Conservation (phyloP, 1,140 invertebrate species). For the Heliconius melpomene region DNA sequence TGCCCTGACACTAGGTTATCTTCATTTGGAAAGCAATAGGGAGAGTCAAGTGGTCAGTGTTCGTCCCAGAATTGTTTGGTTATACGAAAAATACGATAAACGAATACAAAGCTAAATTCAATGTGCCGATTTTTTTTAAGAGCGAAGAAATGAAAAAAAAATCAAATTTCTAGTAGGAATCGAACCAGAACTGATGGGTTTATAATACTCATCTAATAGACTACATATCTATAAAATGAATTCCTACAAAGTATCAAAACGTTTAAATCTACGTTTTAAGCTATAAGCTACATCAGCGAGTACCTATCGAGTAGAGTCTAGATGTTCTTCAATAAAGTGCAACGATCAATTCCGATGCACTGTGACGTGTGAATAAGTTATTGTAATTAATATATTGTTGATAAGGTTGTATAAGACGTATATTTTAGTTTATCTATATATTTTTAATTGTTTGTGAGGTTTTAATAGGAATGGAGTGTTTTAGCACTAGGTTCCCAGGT, state of each 20-base stretch:
- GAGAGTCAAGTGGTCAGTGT: no score
- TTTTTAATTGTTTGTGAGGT: no score
- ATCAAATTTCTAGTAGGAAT: no score
- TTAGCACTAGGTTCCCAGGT: not conserved
- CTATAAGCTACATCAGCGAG: conserved; percentile 67
- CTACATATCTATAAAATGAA: not conserved
- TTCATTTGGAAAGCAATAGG: no score
- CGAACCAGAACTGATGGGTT: no score
- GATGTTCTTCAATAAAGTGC: conserved; percentile 63
- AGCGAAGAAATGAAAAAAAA: no score
- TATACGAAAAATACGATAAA: no score
- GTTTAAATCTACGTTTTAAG: conserved; percentile 31
- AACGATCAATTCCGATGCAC: conserved; percentile 60
- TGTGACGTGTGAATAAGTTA: conserved; percentile 37
- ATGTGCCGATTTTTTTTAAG: no score
- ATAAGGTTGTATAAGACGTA: not conserved
- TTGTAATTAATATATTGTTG: conserved; percentile 43
- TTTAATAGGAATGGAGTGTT: not conserved
- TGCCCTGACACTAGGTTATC: no score
- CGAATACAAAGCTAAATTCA: no score
- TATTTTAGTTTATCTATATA: not conserved
- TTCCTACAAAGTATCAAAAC: conserved; percentile 51
- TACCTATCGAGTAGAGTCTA: conserved; percentile 57
- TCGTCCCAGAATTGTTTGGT: no score
- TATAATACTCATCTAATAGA: no score